Percentiles rank a stretch among this genome's conserved stretches.
phyloP scores from a whole-genome alignment of 2,797 vertebrate species.

The Dryobates pubescens region DNA sequence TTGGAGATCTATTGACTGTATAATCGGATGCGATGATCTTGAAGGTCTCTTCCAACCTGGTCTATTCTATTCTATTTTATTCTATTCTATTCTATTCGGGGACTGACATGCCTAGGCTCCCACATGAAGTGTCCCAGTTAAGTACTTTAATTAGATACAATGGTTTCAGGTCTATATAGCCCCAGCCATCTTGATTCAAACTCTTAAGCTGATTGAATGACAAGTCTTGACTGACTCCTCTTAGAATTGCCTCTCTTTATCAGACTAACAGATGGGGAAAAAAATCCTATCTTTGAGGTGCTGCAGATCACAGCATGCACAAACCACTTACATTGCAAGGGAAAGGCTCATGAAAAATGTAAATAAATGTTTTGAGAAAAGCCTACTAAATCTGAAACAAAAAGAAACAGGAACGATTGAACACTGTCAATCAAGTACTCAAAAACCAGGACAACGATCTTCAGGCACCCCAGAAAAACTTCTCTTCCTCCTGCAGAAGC shows the following conservation, averaged over 20 bases:
- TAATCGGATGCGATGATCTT: background rate
- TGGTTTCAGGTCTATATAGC: background rate
- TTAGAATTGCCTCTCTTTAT: background rate
- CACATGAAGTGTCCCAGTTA: background rate
- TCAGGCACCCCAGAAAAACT: background rate
- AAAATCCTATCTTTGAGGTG: background rate
- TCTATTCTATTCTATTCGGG: too few species aligned
- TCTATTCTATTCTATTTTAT: too few species aligned
- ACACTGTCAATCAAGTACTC: fast-evolving
- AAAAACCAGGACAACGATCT: background rate
- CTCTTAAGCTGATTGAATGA: background rate
- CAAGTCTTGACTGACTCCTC: background rate
- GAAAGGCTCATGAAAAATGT: background rate
- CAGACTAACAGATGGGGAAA: background rate
- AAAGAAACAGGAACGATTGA: background rate
- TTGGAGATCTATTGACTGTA: background rate
- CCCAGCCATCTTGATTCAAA: background rate
- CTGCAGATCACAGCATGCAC: background rate
- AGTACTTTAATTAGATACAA: slow-evolving; percentile 20
- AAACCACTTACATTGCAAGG: background rate
- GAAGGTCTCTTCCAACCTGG: too few species aligned
- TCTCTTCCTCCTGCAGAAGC: background rate
- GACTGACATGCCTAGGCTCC: background rate
- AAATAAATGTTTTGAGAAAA: background rate
- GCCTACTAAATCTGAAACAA: background rate